phyloP scores from a whole-genome alignment of 2,888 invertebrate genomes.

The Boloria euphrosyne region DNA sequence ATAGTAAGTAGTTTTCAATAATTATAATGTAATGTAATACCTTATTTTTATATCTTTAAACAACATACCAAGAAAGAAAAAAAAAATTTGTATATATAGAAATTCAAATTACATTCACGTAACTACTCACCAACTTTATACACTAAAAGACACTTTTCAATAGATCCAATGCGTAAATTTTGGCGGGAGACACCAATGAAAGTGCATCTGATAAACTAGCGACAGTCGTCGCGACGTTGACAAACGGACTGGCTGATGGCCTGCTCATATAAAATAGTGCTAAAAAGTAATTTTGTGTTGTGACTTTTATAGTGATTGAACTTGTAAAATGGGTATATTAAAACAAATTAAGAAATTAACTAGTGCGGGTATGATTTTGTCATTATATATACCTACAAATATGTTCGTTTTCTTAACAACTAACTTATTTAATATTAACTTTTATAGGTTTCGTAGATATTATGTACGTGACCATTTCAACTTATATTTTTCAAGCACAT shows the following conservation, averaged over 20 bases:
- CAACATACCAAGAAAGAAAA: background rate
- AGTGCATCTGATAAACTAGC: slow-evolving; percentile 59
- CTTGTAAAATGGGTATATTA: slow-evolving; percentile 65
- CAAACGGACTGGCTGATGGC: slow-evolving; percentile 35
- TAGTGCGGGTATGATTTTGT: slow-evolving; percentile 60
- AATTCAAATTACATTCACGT: background rate
- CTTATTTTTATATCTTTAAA: too few relatives aligned
- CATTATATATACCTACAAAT: background rate
- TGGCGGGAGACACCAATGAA: slow-evolving; percentile 68
- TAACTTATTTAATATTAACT: background rate
- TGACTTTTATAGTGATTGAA: slow-evolving; percentile 38
- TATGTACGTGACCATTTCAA: too few relatives aligned
- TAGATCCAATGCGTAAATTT: slow-evolving; percentile 40
- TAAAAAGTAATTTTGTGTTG: slow-evolving; percentile 38
- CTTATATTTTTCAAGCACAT: too few relatives aligned
- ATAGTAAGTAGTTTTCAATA: slow-evolving; percentile 84
- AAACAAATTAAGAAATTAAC: slow-evolving; percentile 77
- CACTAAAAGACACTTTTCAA: slow-evolving; percentile 1
- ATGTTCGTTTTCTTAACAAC: background rate
- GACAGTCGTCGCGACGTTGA: slow-evolving; percentile 56
- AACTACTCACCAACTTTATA: too few relatives aligned
- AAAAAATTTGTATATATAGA: background rate
- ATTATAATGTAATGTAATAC: too few relatives aligned
- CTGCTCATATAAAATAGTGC: slow-evolving; percentile 13
- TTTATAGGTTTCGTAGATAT: too few relatives aligned